phyloP scores from a whole-genome alignment of 2,113 vertebrate species.

The Saimiri boliviensis region DNA sequence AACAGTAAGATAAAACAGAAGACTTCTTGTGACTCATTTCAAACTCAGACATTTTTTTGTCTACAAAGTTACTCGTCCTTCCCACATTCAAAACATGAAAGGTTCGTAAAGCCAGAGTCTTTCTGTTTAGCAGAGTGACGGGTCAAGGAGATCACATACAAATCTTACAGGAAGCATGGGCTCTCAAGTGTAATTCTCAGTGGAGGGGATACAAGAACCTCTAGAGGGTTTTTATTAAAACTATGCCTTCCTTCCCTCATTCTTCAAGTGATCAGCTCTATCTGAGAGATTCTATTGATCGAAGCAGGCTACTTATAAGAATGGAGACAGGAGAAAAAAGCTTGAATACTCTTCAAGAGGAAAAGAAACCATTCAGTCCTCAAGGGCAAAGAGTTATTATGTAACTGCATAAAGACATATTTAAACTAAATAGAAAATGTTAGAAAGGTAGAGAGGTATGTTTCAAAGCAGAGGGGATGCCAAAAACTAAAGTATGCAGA shows the following conservation, averaged over 20 bases:
- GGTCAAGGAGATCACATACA: not conserved
- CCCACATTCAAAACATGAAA: conserved; percentile 41
- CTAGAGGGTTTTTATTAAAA: not conserved
- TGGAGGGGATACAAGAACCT: not conserved
- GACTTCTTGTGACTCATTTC: conserved; percentile 42
- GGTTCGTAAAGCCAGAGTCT: not conserved
- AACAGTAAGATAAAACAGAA: conserved; percentile 44
- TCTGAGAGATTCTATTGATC: not conserved
- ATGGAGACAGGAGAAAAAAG: not conserved
- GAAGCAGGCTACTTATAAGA: not conserved
- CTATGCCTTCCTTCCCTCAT: not conserved
- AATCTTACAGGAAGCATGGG: not conserved
- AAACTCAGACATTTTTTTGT: conserved; percentile 31
- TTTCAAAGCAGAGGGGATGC: conserved; percentile 17
- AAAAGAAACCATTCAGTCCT: conserved; percentile 33
- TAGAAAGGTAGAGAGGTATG: not conserved
- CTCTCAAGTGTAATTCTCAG: not conserved
- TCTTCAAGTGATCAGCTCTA: not conserved
- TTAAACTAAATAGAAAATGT: conserved; percentile 8
- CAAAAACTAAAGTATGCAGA: conserved; percentile 24
- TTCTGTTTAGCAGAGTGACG: not conserved
- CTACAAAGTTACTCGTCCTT: conserved; percentile 8
- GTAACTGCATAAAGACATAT: conserved; percentile 35
- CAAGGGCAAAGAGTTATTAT: not conserved
- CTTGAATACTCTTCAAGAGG: not conserved